Evolutionary conservation across 2,113 vertebrate genomes (phyloP).

Genomic region (Microtus montanus): DNA sequence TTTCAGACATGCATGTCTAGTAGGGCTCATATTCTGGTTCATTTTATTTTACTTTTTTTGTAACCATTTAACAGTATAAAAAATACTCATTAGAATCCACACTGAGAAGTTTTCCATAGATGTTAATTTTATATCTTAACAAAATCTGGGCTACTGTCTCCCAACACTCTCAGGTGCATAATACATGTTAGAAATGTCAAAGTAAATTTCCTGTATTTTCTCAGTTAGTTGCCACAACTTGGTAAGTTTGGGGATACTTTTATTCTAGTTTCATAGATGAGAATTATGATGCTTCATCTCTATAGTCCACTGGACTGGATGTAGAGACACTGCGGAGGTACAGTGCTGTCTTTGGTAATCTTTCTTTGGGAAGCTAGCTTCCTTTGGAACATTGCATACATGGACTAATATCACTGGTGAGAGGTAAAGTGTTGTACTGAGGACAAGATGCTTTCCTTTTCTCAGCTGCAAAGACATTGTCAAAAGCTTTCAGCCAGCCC

Average conservation of each 20-base stretch:
- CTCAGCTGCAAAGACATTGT: neutral
- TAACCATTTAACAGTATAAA: neutral
- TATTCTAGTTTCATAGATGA: neutral
- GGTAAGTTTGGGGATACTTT: neutral
- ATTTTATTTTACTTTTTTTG: conserved; percentile 3
- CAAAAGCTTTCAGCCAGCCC: neutral
- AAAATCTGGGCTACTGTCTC: neutral
- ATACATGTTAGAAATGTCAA: too few relatives aligned
- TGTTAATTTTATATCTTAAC: neutral
- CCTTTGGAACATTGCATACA: neutral
- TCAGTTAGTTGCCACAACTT: neutral
- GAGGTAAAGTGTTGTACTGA: neutral
- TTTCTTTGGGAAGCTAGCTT: neutral
- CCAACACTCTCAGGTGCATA: too few relatives aligned
- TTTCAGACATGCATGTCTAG: neutral
- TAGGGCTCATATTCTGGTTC: neutral
- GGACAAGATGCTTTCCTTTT: neutral
- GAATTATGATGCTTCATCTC: neutral
- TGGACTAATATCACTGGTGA: neutral
- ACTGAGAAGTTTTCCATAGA: neutral
- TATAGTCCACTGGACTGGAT: neutral
- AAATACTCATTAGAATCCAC: neutral
- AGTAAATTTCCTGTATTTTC: neutral
- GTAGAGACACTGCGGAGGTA: neutral
- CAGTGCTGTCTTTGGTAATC: neutral